Percentiles rank a stretch among this genome's conserved stretches.
These are phyloP conservation scores for Rhagoletis pomonella DNA, from an alignment of 1,140 invertebrate species.

Conservation along the genomic window DNA sequence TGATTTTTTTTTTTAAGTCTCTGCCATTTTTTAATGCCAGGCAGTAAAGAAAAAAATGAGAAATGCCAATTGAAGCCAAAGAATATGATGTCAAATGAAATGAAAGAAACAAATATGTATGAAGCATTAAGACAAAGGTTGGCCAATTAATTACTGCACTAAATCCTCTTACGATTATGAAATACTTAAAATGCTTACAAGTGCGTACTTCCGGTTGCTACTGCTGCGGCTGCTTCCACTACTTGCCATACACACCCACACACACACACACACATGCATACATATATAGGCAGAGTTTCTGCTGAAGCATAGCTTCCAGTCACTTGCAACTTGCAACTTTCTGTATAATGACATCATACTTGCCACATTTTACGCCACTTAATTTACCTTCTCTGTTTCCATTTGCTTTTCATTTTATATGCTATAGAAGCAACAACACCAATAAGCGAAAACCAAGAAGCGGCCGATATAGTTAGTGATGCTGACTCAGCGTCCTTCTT, in stretches of 20 bases:
- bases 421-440: background rate
- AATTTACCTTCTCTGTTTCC: background rate
- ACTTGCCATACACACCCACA: background rate
- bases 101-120: constrained; percentile 11
- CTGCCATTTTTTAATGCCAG: background rate
- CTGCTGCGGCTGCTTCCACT: background rate
- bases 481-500: background rate
- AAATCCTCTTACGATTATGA: constrained; percentile 45
- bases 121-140: constrained; percentile 40
- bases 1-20: too few relatives aligned
- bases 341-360: constrained; percentile 25
- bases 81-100: background rate
- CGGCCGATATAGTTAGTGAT: too few relatives aligned
- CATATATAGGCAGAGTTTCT: background rate
- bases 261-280: background rate
- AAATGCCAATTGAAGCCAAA: background rate
- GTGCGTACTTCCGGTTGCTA: background rate
- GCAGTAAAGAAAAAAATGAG: background rate
- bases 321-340: constrained; percentile 35
- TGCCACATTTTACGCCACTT: constrained; percentile 28
- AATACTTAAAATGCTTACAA: constrained; percentile 44
- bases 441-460: too few relatives aligned
- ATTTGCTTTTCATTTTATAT: background rate
- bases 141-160: constrained; percentile 47
- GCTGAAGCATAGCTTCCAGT: background rate